Conservation (phyloP, 2,113 vertebrate genomes). For the Caracal caracal region DNA sequence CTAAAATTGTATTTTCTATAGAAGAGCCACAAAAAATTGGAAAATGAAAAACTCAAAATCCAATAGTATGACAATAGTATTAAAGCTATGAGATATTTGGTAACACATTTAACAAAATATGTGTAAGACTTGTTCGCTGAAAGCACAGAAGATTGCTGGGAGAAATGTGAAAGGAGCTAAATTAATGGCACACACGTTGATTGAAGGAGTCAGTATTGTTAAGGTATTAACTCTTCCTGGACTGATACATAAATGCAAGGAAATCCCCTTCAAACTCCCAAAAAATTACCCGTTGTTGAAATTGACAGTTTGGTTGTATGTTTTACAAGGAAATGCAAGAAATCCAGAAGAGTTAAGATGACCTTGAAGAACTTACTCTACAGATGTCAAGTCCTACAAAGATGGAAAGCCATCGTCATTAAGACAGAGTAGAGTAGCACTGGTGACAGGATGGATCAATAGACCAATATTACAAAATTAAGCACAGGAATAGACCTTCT, state of each 20-base stretch:
- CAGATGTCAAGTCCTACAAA: background rate
- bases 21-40: background rate
- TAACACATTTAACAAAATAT: constrained; percentile 16
- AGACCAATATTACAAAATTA: background rate
- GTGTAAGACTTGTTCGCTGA: background rate
- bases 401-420: background rate
- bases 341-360: background rate
- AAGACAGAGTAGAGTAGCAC: background rate
- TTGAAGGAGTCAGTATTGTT: background rate
- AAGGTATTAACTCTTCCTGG: background rate
- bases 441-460: background rate
- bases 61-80: background rate
- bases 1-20: background rate
- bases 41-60: constrained; percentile 1
- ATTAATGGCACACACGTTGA: background rate
- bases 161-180: background rate
- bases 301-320: background rate
- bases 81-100: background rate
- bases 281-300: constrained; percentile 23
- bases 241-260: background rate
- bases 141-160: background rate
- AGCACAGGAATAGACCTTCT: background rate
- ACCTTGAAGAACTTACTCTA: background rate
- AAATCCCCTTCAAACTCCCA: constrained; percentile 6
- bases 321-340: background rate